These are phyloP conservation scores for Colinus virginianus DNA, from an alignment of 2,113 vertebrate genomes.

Conservation along the genomic window DNA sequence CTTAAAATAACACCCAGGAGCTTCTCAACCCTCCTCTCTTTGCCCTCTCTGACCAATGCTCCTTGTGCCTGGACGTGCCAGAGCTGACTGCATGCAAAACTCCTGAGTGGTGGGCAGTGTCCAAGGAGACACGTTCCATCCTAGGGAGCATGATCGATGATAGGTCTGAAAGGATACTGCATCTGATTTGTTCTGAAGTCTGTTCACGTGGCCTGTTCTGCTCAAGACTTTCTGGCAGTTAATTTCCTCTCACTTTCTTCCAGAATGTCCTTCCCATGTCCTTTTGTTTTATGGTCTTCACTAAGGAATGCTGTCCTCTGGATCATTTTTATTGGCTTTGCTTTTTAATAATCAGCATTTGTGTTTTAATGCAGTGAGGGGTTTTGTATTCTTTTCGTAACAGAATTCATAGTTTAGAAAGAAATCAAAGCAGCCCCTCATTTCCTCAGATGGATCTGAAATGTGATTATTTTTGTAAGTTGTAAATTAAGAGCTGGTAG, in stretches of 20 bases:
- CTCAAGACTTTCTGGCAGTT: slow-evolving; percentile 21
- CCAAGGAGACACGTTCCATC: neutral
- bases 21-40: neutral
- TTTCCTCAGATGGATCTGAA: slow-evolving; percentile 36
- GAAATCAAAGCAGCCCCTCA: neutral
- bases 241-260: neutral
- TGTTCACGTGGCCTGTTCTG: neutral
- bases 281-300: slow-evolving; percentile 22
- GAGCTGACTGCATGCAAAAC: neutral
- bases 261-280: neutral
- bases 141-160: neutral
- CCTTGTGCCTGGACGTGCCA: neutral
- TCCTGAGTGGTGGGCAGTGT: neutral
- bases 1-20: neutral
- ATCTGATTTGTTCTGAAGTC: neutral
- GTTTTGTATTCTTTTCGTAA: neutral
- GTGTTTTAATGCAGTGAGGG: slow-evolving; percentile 18
- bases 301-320: slow-evolving; percentile 43
- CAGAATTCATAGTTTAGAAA: slow-evolving; percentile 21
- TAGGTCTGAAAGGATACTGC: neutral
- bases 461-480: neutral
- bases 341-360: slow-evolving; percentile 48
- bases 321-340: slow-evolving; percentile 52
- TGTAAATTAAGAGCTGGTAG: slow-evolving; percentile 40
- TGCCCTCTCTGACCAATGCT: neutral